Evolutionary conservation across 2,113 vertebrate genomes (phyloP).

Genomic region (Progne subis): DNA sequence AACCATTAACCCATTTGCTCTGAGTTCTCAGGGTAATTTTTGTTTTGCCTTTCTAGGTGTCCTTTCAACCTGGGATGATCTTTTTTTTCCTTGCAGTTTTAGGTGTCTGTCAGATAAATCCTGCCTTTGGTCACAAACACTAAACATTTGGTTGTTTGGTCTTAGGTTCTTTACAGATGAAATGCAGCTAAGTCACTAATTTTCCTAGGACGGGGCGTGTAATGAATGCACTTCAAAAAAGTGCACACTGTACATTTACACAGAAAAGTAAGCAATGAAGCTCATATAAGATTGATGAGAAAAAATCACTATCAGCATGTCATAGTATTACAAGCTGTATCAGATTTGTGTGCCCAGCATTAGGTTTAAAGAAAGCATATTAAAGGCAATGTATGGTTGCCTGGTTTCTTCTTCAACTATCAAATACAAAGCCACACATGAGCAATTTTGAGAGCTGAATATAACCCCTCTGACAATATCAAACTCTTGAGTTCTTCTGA

Average conservation of each 20-base stretch:
- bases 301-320: neutral
- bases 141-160: neutral
- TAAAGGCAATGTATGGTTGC: slow-evolving; percentile 23
- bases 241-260: neutral
- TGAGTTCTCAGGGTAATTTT: neutral
- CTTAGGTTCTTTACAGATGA: neutral
- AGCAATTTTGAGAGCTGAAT: slow-evolving; percentile 33
- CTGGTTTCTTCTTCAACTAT: slow-evolving; percentile 33
- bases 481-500: slow-evolving; percentile 22
- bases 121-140: neutral
- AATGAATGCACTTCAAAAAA: neutral
- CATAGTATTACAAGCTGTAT: neutral
- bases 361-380: neutral
- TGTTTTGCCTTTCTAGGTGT: neutral
- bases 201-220: neutral
- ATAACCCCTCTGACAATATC: slow-evolving; percentile 26
- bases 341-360: neutral
- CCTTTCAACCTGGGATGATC: neutral
- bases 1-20: neutral
- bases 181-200: neutral
- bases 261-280: neutral
- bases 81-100: neutral
- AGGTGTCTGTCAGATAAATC: neutral
- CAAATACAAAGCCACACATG: slow-evolving; percentile 35
- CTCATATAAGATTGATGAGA: neutral